A percentile compares a stretch with the other conserved stretches of the same genome.
Evolutionary conservation across 2,113 vertebrate species (phyloP).

Genomic region (Mirza zaza): DNA sequence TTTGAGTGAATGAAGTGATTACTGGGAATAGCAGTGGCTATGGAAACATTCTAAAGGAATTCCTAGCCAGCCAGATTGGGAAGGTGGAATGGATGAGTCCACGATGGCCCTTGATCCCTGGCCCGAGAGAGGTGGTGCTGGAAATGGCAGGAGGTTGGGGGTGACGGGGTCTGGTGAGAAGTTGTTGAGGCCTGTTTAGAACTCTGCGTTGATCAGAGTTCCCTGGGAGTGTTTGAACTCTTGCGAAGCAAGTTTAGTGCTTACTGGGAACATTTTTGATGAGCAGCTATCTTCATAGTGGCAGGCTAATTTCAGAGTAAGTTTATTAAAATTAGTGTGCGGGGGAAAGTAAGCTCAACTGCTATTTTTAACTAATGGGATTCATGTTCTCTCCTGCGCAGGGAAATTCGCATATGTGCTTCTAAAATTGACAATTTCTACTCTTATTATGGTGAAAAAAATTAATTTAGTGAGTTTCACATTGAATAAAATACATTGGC

Average conservation of each 20-base stretch:
- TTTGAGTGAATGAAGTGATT: background rate
- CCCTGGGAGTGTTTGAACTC: conserved; percentile 56
- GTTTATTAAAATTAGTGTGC: conserved; percentile 78
- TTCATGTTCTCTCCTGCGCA: conserved; percentile 75
- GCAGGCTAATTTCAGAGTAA: conserved; percentile 80
- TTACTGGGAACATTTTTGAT: conserved; percentile 64
- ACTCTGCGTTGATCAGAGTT: conserved; percentile 43
- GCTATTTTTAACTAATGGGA: conserved; percentile 79
- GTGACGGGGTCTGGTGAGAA: background rate
- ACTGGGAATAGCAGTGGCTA: background rate
- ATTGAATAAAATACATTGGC: conserved; percentile 59
- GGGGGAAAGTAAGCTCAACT: conserved; percentile 65
- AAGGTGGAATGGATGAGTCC: background rate
- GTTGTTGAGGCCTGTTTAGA: background rate
- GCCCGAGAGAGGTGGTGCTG: background rate
- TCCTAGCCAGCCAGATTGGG: background rate
- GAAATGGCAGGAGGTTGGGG: background rate
- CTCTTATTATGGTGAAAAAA: conserved; percentile 71
- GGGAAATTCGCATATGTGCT: conserved; percentile 71
- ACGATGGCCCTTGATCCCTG: background rate
- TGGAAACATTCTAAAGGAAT: background rate
- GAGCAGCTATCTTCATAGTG: conserved; percentile 73
- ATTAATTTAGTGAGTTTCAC: conserved; percentile 65
- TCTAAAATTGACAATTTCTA: conserved; percentile 76
- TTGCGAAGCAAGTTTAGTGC: conserved; percentile 42